A percentile compares a stretch with the other conserved stretches of the same genome.
Conservation (phyloP, 2,113 vertebrate genomes). For the Naja naja region DNA sequence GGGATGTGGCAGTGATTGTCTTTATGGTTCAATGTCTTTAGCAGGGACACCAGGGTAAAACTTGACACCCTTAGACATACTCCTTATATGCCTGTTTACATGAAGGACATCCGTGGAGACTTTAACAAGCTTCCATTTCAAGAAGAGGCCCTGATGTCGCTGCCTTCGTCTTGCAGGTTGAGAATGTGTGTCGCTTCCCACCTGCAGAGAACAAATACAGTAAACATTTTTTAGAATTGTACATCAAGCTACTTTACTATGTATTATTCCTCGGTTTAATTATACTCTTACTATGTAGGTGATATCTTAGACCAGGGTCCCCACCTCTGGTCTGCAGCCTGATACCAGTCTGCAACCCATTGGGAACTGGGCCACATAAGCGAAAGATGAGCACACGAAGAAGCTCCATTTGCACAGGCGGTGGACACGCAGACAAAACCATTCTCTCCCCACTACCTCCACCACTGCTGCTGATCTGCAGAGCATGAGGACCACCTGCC, state of each 20-base stretch:
- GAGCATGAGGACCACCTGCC: not conserved
- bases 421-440: not conserved
- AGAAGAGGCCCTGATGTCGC: conserved; percentile 91
- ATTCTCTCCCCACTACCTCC: not conserved
- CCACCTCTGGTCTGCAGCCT: not conserved
- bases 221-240: not conserved
- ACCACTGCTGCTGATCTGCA: not conserved
- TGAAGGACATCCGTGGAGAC: conserved; percentile 73
- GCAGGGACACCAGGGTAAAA: conserved; percentile 73
- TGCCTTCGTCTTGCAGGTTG: conserved; percentile 95
- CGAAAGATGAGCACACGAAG: not conserved
- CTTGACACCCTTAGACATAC: conserved; percentile 62
- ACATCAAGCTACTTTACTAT: not conserved
- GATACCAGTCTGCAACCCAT: not conserved
- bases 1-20: conserved; percentile 80
- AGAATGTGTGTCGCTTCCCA: conserved; percentile 92
- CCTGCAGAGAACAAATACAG: conserved; percentile 66
- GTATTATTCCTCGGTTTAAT: not conserved
- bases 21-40: conserved; percentile 75
- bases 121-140: conserved; percentile 98
- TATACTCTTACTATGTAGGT: not conserved
- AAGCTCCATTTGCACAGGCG: not conserved
- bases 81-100: conserved; percentile 66
- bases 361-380: not conserved
- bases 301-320: not conserved